phyloP scores from a whole-genome alignment of 2,888 invertebrate genomes.

The Abrostola triplasia region DNA sequence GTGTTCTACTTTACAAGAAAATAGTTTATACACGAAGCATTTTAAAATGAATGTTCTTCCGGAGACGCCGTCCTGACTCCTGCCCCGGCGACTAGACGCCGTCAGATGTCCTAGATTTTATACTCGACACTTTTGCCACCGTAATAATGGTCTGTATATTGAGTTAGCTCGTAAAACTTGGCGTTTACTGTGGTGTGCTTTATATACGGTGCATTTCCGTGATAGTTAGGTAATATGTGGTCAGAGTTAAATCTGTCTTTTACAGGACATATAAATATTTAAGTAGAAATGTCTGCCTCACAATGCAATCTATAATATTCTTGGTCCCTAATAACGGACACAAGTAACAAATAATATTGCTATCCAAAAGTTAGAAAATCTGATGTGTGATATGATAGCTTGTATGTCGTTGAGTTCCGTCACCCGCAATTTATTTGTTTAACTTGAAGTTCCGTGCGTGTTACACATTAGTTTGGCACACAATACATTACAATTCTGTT shows the following conservation, averaged over 20 bases:
- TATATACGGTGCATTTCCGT: not conserved
- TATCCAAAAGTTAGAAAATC: not conserved
- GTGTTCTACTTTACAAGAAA: slow-evolving; percentile 33
- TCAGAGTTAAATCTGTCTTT: too few species aligned
- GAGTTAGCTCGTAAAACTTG: slow-evolving; percentile 8
- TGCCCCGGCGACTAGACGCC: slow-evolving; percentile 14
- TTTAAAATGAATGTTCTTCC: slow-evolving; percentile 33
- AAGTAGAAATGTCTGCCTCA: too few species aligned
- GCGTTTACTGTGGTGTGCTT: not conserved
- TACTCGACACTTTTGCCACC: slow-evolving; percentile 19
- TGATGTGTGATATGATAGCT: too few species aligned
- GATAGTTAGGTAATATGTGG: not conserved
- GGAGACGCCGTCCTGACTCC: slow-evolving; percentile 17
- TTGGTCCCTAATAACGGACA: too few species aligned
- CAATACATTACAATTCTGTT: slow-evolving; percentile 13
- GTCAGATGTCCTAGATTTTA: slow-evolving; percentile 41
- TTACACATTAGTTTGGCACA: slow-evolving; percentile 14
- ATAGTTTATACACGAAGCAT: slow-evolving; percentile 16
- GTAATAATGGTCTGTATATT: slow-evolving; percentile 28
- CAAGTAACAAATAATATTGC: not conserved
- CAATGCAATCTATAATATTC: too few species aligned
- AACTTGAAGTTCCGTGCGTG: slow-evolving; percentile 1
- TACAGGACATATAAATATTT: too few species aligned
- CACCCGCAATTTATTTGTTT: not conserved
- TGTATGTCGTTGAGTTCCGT: too few species aligned